Conservation (phyloP, 2,113 vertebrate genomes). For the Oreotrochilus melanogaster region DNA sequence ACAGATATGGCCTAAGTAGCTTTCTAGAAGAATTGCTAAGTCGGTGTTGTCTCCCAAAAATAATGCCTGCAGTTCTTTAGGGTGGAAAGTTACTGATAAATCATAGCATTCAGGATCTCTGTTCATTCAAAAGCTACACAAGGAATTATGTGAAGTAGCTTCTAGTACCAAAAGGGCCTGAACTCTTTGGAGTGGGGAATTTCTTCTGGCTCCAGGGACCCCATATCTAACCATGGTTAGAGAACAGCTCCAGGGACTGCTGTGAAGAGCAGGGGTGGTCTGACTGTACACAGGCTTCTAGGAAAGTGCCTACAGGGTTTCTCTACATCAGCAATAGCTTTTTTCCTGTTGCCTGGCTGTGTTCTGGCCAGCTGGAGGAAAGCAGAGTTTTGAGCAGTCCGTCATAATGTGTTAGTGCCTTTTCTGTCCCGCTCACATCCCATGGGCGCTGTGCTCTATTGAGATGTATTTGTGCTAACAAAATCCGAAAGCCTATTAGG, state of each 20-base stretch:
- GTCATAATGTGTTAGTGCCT: background rate
- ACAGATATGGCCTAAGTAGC: background rate
- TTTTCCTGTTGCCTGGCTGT: background rate
- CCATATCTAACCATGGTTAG: background rate
- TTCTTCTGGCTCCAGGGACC: background rate
- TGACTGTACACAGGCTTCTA: background rate
- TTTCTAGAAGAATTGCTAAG: background rate
- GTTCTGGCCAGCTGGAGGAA: background rate
- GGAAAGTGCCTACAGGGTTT: background rate
- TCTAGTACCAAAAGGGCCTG: background rate
- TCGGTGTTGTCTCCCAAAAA: background rate
- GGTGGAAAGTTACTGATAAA: background rate
- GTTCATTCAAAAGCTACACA: background rate
- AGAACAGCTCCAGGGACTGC: background rate
- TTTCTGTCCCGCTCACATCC: background rate
- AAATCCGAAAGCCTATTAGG: slow-evolving; percentile 50
- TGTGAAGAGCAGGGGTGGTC: background rate
- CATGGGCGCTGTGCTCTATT: background rate
- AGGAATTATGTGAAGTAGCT: background rate
- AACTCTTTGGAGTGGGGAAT: background rate
- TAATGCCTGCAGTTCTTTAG: background rate
- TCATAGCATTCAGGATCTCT: background rate
- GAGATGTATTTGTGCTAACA: slow-evolving; percentile 27
- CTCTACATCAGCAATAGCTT: background rate
- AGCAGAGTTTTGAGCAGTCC: background rate